Base-by-base conservation (phyloP, 1,140 invertebrate species). In the Coenobita brevimanus region DNA sequence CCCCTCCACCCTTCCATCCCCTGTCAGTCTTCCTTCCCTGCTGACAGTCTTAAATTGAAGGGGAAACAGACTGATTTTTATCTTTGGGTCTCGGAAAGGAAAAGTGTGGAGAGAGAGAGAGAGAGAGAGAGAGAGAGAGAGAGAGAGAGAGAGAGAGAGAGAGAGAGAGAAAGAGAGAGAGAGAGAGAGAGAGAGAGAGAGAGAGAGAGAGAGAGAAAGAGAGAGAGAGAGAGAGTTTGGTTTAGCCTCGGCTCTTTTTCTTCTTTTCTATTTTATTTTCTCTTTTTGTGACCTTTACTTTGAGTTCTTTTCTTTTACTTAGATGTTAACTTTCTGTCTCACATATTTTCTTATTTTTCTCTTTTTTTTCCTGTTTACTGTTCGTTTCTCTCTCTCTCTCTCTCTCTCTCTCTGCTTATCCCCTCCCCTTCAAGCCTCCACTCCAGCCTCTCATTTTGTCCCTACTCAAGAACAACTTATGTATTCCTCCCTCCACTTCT, bases 141-240 rank as follows among this genome's bases (percentile, higher is more conserved):
- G 38, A 75, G 71, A 30, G 38, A 43, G 38, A 75, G 71, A 75
- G 38, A 75, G 71, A 75, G 71, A 75, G 38, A 43, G 38, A 75
- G 38, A 43, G 38, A 75, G 71, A 75, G 38, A 43, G 38, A 75
- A 38, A 75, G 38, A 43, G 38, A 75, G 71, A 75, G 38, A 43
- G 38, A 75, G 71, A 69, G 27, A 30, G 27, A 69, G 67, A 69
- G 27, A 30, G 10, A 17, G 67, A 75, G n/a, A 15, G 41, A 75
- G 30, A 33, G 17, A 10, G 41, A 75, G 33, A n/a, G 17, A n/a
- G 41, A 38, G 71, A 13, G 41, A n/a, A n/a, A 38, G 30, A 36
- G 38, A 41, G 38, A 43, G 10, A n/a, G 27, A 8, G 67, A 17
- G 67, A 17, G 67, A 17, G 67, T 69, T 10, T 69, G 27, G 10